Base-by-base conservation (phyloP, 1,140 invertebrate species). In the Lepidostoma basale region DNA sequence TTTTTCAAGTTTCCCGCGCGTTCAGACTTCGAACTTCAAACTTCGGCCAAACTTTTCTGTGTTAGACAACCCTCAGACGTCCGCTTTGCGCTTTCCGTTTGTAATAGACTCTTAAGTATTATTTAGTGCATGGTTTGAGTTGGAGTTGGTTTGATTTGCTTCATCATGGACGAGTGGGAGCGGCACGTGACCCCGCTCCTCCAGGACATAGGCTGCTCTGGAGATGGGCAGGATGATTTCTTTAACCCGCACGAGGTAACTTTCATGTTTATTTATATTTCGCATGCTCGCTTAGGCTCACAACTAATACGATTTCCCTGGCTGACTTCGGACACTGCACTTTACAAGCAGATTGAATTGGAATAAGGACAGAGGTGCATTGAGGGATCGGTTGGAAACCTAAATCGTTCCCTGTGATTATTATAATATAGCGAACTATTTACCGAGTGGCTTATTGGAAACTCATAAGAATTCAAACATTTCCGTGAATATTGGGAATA, bases 191-290 rank as follows among this genome's bases (percentile, higher is more conserved):
- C 80, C 60, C 81, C 81, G 65, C 77, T 83, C 52, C 78, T 83
- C 22, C 81, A 82, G 76, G 82, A 83, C 70, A 83, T 83, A 79
- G 80, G 80, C 68, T 83, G 81, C 70, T 76, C 78, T 56, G 79
- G 76, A 71, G 81, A 83, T 67, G 76, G 77, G 64, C 80, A 83
- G 74, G 82, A 83, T 66, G 82, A 83, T 76, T 83, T 81, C 77
- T 83, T 83, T 78, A 78, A 76, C 67, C 79, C 81, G 65, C 82
- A 83, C 76, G 82, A 83, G 72, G 82, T 83, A 78, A 82, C n/a
- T n/a, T n/a, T 81, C 81, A 45, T 45, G 42, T 14, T 10, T 45
- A 45, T 9, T 45, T 45, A 9, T 45, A 28, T 56, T 56, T 30
- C 14, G n/a, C 52, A 56, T n/a, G n/a, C n/a, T n/a, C n/a, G n/a